Conservation (phyloP, 2,797 vertebrate species). For the Ataeniobius toweri region DNA sequence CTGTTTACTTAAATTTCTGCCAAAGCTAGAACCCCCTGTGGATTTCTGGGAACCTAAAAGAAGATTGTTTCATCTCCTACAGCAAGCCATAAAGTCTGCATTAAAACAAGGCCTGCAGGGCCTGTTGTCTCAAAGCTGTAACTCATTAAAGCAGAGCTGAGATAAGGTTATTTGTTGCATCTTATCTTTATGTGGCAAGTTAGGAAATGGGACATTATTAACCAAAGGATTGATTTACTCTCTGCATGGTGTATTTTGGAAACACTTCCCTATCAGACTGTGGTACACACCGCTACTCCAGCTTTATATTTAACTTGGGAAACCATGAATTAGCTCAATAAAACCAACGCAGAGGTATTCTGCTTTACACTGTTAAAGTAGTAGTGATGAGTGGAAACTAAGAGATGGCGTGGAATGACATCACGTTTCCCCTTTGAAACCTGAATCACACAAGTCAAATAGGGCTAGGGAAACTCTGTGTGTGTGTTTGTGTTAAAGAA, state of each 20-base stretch:
- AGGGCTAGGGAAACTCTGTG: not conserved
- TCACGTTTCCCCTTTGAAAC: constrained; percentile 41
- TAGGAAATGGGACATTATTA: not conserved
- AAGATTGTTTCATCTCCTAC: not conserved
- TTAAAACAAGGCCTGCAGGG: not conserved
- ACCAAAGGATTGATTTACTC: constrained; percentile 1
- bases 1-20: not conserved
- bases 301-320: not conserved
- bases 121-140: not conserved
- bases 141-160: not conserved
- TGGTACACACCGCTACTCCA: not conserved
- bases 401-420: constrained; percentile 35
- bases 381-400: constrained; percentile 18
- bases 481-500: not conserved
- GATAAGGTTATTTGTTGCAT: not conserved
- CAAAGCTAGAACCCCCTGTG: not conserved
- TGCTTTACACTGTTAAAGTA: not conserved
- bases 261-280: not conserved
- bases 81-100: constrained; percentile 15
- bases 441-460: constrained; percentile 32
- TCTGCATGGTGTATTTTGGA: not conserved
- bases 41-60: not conserved
- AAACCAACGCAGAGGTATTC: not conserved
- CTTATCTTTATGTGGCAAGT: constrained; percentile 4
- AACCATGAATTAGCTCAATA: not conserved